phyloP scores from a whole-genome alignment of 2,113 vertebrate genomes.

The Erythrocebus patas region DNA sequence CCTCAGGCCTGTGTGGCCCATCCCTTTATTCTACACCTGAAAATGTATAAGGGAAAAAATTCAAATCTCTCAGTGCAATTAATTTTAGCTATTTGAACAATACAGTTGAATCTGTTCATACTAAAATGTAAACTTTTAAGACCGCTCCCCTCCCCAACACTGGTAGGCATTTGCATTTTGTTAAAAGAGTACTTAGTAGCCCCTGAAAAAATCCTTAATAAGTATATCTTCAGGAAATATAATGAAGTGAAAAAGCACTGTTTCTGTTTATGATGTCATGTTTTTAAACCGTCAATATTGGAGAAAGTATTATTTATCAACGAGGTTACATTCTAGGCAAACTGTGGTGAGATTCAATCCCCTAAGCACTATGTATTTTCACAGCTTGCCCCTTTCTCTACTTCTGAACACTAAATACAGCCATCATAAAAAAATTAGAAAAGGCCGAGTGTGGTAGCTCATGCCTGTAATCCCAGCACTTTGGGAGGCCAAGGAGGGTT shows the following conservation, averaged over 20 bases:
- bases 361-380: background rate
- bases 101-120: background rate
- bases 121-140: slow-evolving; percentile 10
- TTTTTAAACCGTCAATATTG: background rate
- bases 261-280: background rate
- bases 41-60: background rate
- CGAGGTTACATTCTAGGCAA: background rate
- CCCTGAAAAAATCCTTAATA: background rate
- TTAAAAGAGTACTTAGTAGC: background rate
- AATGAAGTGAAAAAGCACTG: background rate
- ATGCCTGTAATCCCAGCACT: no score
- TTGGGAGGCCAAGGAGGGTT: no score
- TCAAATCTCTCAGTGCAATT: background rate
- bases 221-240: background rate
- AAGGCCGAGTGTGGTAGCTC: no score
- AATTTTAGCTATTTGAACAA: background rate
- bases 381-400: background rate
- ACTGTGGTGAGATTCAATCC: background rate
- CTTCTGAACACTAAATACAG: background rate
- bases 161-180: background rate
- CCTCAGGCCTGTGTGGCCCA: background rate
- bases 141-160: background rate
- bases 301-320: background rate
- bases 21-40: background rate
- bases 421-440: background rate